phyloP scores from a whole-genome alignment of 2,888 invertebrate species.

The Chrysolina haemoptera region DNA sequence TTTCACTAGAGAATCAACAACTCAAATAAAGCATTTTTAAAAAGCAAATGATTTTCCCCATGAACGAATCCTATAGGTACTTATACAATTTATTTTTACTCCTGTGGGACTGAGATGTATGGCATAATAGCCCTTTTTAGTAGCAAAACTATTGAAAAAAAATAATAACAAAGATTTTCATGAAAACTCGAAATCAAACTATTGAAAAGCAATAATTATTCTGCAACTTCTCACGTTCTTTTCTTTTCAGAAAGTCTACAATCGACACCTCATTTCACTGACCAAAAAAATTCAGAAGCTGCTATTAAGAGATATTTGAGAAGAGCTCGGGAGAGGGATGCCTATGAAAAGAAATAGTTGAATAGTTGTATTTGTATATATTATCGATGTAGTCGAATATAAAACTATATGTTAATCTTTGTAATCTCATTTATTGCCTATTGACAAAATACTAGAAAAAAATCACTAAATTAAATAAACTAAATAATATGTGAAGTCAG shows the following conservation, averaged over 20 bases:
- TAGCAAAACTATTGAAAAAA: background rate
- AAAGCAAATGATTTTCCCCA: background rate
- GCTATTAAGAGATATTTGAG: background rate
- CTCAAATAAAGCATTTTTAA: too few species aligned
- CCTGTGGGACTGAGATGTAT: background rate
- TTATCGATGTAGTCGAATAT: too few species aligned
- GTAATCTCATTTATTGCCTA: too few species aligned
- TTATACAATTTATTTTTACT: background rate
- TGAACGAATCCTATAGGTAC: background rate
- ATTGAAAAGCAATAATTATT: background rate
- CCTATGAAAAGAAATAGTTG: background rate
- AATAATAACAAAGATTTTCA: background rate
- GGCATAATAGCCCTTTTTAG: background rate
- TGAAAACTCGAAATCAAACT: background rate
- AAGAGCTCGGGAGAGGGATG: background rate
- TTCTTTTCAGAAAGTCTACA: slow-evolving; percentile 1
- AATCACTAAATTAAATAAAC: too few species aligned
- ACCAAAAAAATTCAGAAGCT: background rate
- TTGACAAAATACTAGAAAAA: too few species aligned
- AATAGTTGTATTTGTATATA: slow-evolving; percentile 1
- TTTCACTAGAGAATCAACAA: too few species aligned
- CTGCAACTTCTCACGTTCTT: background rate
- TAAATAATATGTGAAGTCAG: too few species aligned
- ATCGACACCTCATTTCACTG: background rate
- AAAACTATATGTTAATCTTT: too few species aligned